Evolutionary conservation across 2,888 invertebrate genomes (phyloP).

Genomic region (Atethmia centrago): DNA sequence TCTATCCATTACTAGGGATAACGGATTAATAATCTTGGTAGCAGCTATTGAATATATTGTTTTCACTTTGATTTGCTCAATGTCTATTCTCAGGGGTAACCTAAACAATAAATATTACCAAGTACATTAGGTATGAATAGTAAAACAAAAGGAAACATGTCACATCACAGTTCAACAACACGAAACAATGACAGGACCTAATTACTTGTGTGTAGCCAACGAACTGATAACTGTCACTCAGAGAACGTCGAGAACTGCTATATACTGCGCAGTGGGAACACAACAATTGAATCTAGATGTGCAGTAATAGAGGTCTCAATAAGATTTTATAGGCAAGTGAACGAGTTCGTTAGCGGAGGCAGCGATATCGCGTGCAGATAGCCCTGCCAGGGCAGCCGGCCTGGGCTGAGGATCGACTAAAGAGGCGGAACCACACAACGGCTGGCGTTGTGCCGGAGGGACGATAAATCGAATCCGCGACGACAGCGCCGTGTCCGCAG

Average conservation of each 20-base stretch:
- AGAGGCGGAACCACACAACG: constrained; percentile 85
- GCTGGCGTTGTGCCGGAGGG: constrained; percentile 79
- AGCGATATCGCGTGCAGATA: constrained; percentile 82
- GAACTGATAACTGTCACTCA: constrained; percentile 48
- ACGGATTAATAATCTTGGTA: background rate
- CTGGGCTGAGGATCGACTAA: constrained; percentile 69
- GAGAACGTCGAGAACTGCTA: constrained; percentile 22
- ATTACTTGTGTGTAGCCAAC: constrained; percentile 44
- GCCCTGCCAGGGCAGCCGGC: constrained; percentile 73
- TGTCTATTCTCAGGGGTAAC: background rate
- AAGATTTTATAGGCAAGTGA: constrained; percentile 74
- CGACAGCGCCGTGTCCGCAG: constrained; percentile 81
- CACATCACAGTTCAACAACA: constrained; percentile 45
- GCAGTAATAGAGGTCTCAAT: constrained; percentile 74
- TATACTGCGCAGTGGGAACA: constrained; percentile 39
- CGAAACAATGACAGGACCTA: constrained; percentile 32
- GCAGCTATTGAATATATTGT: background rate
- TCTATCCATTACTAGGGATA: background rate
- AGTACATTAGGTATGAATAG: constrained; percentile 6
- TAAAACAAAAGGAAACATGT: constrained; percentile 40
- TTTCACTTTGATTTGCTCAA: background rate
- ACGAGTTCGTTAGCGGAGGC: constrained; percentile 81
- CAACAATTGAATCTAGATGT: constrained; percentile 64
- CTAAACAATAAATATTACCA: constrained; percentile 8
- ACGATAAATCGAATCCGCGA: constrained; percentile 86